phyloP scores from a whole-genome alignment of 2,113 vertebrate genomes.

The Macrotis lagotis region DNA sequence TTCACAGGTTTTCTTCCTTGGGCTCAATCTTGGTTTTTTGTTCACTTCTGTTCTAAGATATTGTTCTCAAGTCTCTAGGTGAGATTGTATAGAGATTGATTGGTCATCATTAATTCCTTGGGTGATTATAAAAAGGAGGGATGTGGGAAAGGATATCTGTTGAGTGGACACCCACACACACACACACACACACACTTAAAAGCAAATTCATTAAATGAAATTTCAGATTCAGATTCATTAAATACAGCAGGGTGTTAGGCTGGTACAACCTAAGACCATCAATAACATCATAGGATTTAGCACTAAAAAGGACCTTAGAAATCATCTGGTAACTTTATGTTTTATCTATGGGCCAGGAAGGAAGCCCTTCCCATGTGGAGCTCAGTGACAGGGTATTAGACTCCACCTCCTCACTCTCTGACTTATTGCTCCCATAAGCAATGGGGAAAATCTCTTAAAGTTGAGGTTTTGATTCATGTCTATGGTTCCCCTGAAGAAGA shows the following conservation, averaged over 20 bases:
- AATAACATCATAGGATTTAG: background rate
- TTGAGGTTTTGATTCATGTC: background rate
- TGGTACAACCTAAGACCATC: background rate
- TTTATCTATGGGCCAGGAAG: background rate
- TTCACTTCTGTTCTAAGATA: background rate
- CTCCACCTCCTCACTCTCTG: background rate
- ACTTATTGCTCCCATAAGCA: background rate
- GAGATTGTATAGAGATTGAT: conserved; percentile 77
- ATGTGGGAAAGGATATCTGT: background rate
- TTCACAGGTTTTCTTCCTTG: background rate
- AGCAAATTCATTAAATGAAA: background rate
- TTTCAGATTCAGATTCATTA: background rate
- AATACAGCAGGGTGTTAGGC: too few relatives aligned
- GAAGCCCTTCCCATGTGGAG: background rate
- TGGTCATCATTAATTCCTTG: background rate
- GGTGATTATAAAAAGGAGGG: background rate
- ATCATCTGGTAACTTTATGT: background rate
- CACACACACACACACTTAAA: too few relatives aligned
- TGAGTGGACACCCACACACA: too few relatives aligned
- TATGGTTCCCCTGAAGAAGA: background rate
- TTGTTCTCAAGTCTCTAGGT: conserved; percentile 60
- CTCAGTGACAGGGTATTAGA: background rate
- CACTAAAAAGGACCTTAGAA: background rate
- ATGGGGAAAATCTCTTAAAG: background rate
- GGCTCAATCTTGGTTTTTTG: background rate